phyloP scores from a whole-genome alignment of 2,797 vertebrate species.

The Anguilla anguilla region DNA sequence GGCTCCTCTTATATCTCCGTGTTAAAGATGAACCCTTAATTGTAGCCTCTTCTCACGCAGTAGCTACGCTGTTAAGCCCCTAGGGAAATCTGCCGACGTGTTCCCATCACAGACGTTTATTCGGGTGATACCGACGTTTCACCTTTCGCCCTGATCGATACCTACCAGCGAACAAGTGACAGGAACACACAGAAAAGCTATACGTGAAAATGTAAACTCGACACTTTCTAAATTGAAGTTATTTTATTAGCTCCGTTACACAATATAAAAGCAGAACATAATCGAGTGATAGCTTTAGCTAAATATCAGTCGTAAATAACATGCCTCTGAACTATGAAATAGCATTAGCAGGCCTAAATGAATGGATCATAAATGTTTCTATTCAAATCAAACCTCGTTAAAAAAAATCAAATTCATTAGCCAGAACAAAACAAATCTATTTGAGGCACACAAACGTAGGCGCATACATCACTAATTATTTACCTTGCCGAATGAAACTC shows the following conservation, averaged over 20 bases:
- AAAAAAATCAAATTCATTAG: neutral
- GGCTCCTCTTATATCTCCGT: neutral
- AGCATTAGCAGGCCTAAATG: neutral
- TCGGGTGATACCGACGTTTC: neutral
- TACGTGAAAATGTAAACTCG: neutral
- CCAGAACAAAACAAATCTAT: constrained; percentile 76
- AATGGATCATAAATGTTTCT: neutral
- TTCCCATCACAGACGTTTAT: neutral
- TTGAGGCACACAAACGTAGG: constrained; percentile 73
- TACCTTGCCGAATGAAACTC: constrained; percentile 83
- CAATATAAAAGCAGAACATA: neutral
- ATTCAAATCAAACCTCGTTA: neutral
- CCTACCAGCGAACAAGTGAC: neutral
- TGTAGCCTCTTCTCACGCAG: neutral
- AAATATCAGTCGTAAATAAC: neutral
- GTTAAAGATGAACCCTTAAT: constrained; percentile 19
- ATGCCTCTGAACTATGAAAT: constrained; percentile 6
- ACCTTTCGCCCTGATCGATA: neutral
- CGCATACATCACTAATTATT: constrained; percentile 87
- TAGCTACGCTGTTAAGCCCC: neutral
- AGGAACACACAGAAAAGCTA: neutral
- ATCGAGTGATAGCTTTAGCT: neutral
- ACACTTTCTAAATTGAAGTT: neutral
- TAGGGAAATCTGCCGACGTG: neutral
- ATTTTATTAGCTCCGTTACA: neutral